Evolutionary conservation across 2,113 vertebrate species (phyloP), one percentile per base, ranked within the genome.

Genomic region (Psilopogon haemacephalus): DNA sequence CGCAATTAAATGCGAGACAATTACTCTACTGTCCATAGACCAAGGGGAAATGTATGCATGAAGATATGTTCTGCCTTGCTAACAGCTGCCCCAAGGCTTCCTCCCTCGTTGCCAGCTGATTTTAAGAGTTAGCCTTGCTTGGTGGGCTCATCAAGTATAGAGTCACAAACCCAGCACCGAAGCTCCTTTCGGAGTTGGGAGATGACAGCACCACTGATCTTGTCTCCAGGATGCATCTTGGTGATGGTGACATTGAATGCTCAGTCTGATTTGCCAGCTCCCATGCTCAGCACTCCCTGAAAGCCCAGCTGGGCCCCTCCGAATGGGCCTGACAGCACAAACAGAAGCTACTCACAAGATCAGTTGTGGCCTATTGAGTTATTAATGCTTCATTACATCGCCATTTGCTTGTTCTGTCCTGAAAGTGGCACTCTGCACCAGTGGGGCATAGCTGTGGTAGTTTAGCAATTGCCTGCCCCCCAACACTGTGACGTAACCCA

Each of bases 101-200:
- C 11, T 33, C 7, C 1, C 9, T 40, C 50, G 1, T 6, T 38
- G 19, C 80, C 17, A 7, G 40, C 32, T 26, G 42, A 19, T 79
- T 33, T 23, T 28, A n/a, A 54, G 69, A 35, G 56, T 89, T 46
- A 54, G 18, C 24, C 6, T 2, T 3, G 12, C 68, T 19, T 27
- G 33, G 42, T 38, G 67, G 65, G 18, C 62, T 84, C 5, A 0
- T 69, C 24, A 46, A 32, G 32, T 44, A 20, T 15, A 42, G 58
- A 14, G 6, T 18, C 46, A 30, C 2, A 1, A 44, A 12, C 5
- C 12, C 54, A 28, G 27, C 7, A 5, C 3, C 0, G 0, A 48
- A 86, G 30, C 3, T 20, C 11, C 15, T 42, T 33, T 30, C 56
- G 0, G 4, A 81, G 26, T 5, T 20, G 19, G 69, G 60, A 69